These are phyloP conservation scores for Psittacula cyanocephala DNA, from an alignment of 2,113 vertebrate species.

Conservation along the genomic window DNA sequence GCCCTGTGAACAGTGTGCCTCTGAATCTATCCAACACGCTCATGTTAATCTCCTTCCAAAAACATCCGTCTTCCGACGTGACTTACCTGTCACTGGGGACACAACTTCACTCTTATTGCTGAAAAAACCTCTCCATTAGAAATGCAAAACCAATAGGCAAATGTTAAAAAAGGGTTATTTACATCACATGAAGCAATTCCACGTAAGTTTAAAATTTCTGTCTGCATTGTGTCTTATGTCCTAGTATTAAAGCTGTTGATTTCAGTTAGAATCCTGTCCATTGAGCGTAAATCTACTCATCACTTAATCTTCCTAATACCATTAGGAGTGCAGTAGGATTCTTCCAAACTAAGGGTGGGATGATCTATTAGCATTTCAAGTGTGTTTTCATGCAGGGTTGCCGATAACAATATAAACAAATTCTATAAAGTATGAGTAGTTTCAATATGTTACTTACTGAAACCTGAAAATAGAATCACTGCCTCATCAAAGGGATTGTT, in stretches of 20 bases:
- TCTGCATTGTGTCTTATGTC: neutral
- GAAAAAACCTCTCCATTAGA: neutral
- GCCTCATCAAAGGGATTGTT: neutral
- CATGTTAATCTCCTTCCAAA: neutral
- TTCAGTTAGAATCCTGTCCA: constrained; percentile 17
- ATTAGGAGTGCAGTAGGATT: neutral
- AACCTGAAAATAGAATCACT: neutral
- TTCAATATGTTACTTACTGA: neutral
- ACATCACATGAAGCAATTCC: neutral
- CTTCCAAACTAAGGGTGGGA: neutral
- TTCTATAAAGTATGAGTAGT: neutral
- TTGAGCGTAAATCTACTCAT: constrained; percentile 3
- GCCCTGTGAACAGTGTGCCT: neutral
- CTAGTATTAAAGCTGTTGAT: neutral
- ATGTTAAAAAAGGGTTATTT: neutral
- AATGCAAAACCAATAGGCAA: neutral
- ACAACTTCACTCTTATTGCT: neutral
- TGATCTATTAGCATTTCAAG: constrained; percentile 27
- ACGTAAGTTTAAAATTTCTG: neutral
- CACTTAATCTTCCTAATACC: constrained; percentile 20
- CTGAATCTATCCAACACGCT: neutral
- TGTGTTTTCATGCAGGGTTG: neutral
- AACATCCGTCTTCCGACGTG: neutral
- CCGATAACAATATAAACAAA: constrained; percentile 14
- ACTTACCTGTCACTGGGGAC: neutral